A percentile compares a stretch with the other conserved stretches of the same genome.
These are phyloP conservation scores for Crotalus helleri DNA, from an alignment of 2,113 vertebrate species.

Conservation along the genomic window DNA sequence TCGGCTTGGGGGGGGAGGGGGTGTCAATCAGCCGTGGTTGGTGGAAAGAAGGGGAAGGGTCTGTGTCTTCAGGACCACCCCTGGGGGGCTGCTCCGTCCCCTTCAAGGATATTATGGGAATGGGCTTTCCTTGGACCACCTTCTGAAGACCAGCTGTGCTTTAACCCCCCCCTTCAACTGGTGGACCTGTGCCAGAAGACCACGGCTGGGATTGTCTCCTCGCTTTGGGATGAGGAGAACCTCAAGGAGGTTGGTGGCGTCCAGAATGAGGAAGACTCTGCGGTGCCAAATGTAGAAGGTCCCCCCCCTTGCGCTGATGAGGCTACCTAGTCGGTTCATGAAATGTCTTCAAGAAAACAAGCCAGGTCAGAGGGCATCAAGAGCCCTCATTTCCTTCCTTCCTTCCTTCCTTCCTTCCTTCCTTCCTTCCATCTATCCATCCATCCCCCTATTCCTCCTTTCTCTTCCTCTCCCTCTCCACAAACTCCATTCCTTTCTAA, in stretches of 20 bases:
- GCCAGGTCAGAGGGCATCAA: too few relatives aligned
- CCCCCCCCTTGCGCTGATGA: not conserved
- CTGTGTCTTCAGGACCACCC: rapidly evolving
- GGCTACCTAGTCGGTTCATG: not conserved
- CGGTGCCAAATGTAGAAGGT: not conserved
- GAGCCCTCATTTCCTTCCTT: too few relatives aligned
- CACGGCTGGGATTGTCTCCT: not conserved
- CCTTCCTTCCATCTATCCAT: too few relatives aligned
- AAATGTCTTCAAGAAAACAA: not conserved
- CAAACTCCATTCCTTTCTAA: too few relatives aligned
- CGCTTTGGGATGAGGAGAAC: not conserved
- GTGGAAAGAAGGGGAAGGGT: not conserved
- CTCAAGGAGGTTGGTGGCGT: too few relatives aligned
- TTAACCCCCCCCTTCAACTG: too few relatives aligned
- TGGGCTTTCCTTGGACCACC: too few relatives aligned
- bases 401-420: too few relatives aligned
- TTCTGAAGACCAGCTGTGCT: not conserved
- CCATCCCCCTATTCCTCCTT: too few relatives aligned
- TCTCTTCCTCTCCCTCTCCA: too few relatives aligned
- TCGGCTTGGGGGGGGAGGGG: not conserved
- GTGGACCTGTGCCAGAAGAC: not conserved
- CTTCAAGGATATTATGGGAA: not conserved
- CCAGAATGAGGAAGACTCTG: not conserved
- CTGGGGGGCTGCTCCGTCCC: not conserved
- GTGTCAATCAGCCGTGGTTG: not conserved